Percentiles rank a stretch among this genome's conserved stretches.
Conservation (phyloP, 2,113 vertebrate genomes). For the Lophius piscatorius region DNA sequence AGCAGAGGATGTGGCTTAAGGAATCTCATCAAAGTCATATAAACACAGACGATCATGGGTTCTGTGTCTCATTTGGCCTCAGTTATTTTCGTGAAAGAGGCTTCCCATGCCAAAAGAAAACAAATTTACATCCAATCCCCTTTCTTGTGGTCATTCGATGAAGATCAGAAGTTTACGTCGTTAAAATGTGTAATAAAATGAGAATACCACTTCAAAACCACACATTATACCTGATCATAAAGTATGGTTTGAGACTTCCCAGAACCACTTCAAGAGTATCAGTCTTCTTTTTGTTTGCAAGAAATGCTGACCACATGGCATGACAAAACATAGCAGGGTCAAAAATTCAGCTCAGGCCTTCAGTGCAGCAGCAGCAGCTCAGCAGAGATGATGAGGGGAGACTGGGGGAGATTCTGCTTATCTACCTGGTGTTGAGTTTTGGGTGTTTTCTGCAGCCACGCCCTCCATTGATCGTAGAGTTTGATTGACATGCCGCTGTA, state of each 20-base stretch:
- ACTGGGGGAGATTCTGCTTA: slow-evolving; percentile 69
- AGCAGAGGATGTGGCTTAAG: slow-evolving; percentile 55
- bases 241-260: slow-evolving; percentile 46
- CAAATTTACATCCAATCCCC: slow-evolving; percentile 32
- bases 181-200: slow-evolving; percentile 70
- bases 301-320: slow-evolving; percentile 52
- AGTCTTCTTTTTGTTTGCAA: slow-evolving; percentile 25
- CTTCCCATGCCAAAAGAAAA: slow-evolving; percentile 48
- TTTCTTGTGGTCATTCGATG: slow-evolving; percentile 74
- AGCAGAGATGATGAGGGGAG: slow-evolving; percentile 1
- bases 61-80: slow-evolving; percentile 60
- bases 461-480: slow-evolving; percentile 95
- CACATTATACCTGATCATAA: slow-evolving; percentile 69
- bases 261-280: slow-evolving; percentile 47
- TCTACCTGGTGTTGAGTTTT: slow-evolving; percentile 96
- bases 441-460: slow-evolving; percentile 95
- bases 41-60: slow-evolving; percentile 20
- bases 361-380: slow-evolving; percentile 10
- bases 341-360: slow-evolving; percentile 44
- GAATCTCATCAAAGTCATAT: slow-evolving; percentile 26
- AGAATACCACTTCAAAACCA: slow-evolving; percentile 62
- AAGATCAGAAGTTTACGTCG: slow-evolving; percentile 57
- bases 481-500: slow-evolving; percentile 96
- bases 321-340: slow-evolving; percentile 46
- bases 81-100: slow-evolving; percentile 57